Evolutionary conservation across 2,888 invertebrate genomes (phyloP).

Genomic region (Sussaba pulchella): DNA sequence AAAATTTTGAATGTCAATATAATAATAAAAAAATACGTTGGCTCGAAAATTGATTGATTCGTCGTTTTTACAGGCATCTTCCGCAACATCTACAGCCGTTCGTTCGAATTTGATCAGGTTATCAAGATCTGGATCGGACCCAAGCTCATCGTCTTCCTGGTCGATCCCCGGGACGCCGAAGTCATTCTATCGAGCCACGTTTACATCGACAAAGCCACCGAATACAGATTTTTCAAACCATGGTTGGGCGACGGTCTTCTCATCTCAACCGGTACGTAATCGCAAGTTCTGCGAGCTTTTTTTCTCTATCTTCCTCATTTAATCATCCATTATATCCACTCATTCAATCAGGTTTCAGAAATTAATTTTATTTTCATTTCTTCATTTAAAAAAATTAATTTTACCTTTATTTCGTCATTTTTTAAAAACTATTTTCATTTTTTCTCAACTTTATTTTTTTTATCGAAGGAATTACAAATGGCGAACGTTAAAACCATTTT

Average conservation of each 20-base stretch:
- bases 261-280: conserved; percentile 89
- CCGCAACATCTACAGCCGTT: conserved; percentile 86
- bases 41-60: no score
- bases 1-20: background rate
- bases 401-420: no score
- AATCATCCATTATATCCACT: no score
- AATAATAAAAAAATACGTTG: background rate
- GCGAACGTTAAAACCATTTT: no score
- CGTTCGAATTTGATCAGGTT: conserved; percentile 86
- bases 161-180: conserved; percentile 92
- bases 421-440: no score
- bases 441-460: no score
- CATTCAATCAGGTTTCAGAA: no score
- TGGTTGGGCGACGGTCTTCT: conserved; percentile 94
- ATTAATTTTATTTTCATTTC: no score
- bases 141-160: conserved; percentile 90
- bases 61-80: conserved; percentile 88
- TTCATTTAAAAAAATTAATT: no score
- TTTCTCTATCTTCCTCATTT: conserved; percentile 31
- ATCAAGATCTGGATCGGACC: conserved; percentile 92
- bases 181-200: conserved; percentile 92
- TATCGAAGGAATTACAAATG: no score
- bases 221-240: conserved; percentile 92
- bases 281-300: background rate
- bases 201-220: conserved; percentile 92